Conservation (phyloP, 2,113 vertebrate genomes). For the Dipodomys spectabilis region DNA sequence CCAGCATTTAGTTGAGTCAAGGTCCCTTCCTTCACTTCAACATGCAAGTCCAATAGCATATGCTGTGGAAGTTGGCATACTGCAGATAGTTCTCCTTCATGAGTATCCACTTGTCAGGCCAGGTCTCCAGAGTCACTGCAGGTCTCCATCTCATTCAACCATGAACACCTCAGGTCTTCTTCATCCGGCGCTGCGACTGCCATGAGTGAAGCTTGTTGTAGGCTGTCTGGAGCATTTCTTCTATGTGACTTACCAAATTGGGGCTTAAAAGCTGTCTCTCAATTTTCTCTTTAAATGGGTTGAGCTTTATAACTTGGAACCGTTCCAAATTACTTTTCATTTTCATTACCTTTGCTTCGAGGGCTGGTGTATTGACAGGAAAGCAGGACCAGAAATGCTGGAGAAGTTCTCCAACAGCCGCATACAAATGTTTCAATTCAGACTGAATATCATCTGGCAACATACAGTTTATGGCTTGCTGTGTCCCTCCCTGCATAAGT, state of each 20-base stretch:
- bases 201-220: slow-evolving; percentile 97
- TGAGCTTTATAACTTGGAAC: slow-evolving; percentile 97
- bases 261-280: slow-evolving; percentile 97
- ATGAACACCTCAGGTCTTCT: slow-evolving; percentile 93
- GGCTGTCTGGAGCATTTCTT: slow-evolving; percentile 97
- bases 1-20: slow-evolving; percentile 84
- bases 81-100: slow-evolving; percentile 79
- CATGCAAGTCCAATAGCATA: slow-evolving; percentile 87
- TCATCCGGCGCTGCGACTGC: slow-evolving; percentile 97
- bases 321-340: slow-evolving; percentile 98
- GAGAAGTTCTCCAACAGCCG: slow-evolving; percentile 94
- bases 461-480: slow-evolving; percentile 98
- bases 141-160: slow-evolving; percentile 77
- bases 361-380: slow-evolving; percentile 96
- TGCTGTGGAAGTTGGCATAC: slow-evolving; percentile 80
- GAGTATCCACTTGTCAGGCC: slow-evolving; percentile 83
- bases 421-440: slow-evolving; percentile 97
- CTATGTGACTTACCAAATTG: slow-evolving; percentile 96
- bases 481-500: slow-evolving; percentile 95
- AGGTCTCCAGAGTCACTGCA: slow-evolving; percentile 84
- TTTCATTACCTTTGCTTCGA: slow-evolving; percentile 98
- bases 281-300: slow-evolving; percentile 97
- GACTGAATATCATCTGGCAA: slow-evolving; percentile 95
- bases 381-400: slow-evolving; percentile 99
- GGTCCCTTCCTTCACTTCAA: slow-evolving; percentile 78